Evolutionary conservation across 2,113 vertebrate species (phyloP), one percentile per base, ranked within the genome.

Genomic region (Acinonyx jubatus): DNA sequence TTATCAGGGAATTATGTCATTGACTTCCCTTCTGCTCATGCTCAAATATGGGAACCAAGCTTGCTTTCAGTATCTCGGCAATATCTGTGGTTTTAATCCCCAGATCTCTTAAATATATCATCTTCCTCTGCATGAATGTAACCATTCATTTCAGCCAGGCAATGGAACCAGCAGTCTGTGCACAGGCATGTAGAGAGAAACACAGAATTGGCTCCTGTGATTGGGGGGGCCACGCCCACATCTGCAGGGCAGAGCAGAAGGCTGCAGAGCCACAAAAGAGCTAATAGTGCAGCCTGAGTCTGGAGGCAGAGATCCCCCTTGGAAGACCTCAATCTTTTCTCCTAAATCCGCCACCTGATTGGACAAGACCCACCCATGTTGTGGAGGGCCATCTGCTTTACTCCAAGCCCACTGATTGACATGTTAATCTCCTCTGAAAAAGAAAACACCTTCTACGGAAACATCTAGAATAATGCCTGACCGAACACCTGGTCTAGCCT

Each of bases 241-340:
- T n/a, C 11, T 55, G 11, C 31, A 93, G 31, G 25, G 18, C 25
- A 33, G 38, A 8, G 15, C 15, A 12, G 5, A 23, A 31, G 23
- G 0, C 0, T 36, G 5, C 50, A 87, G 69, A 38, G 4, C 38
- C 6, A 52, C 1, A 7, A 1, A 78, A 69, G 16, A 69, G 0
- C 12, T 4, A 3, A 61, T 12, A 50, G 3, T 38, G 36, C 13
- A 41, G 9, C 16, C 57, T 6, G 18, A 50, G 25, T 50, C 38
- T 50, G 21, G n/a, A 63, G 7, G 68, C 4, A 33, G 55, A 52
- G 52, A 69, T 45, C 33, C 11, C 1, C 68, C 7, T 38, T 9
- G 13, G 6, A 41, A 27, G 41, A 3, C 31, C 31, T 68, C 23
- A 10, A 14, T 3, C 25, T 57, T 61, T 61, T 55, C 27, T 52